Percentiles rank a stretch among this genome's conserved stretches.
Conservation (phyloP, 2,113 vertebrate genomes). For the Haplochromis vanheusdeni region DNA sequence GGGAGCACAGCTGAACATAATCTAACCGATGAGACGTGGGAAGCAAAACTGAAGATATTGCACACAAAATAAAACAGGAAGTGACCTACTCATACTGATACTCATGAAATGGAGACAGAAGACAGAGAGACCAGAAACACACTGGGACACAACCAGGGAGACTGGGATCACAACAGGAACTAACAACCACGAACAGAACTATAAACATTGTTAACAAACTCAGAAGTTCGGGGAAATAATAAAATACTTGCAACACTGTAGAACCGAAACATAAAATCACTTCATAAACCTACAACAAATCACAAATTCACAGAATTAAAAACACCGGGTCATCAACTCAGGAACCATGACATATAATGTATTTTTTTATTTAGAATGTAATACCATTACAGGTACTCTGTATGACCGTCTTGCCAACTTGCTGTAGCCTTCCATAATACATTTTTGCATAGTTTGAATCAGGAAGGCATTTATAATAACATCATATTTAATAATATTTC, state of each 20-base stretch:
- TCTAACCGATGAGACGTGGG: neutral
- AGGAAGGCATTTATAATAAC: neutral
- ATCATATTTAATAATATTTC: neutral
- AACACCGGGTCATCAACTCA: neutral
- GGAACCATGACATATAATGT: neutral
- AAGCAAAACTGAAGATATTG: neutral
- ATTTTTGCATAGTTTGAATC: neutral
- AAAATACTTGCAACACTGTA: neutral
- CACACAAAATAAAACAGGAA: neutral
- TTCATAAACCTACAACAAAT: neutral
- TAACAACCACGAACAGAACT: neutral
- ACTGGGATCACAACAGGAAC: neutral
- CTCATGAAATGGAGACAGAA: neutral
- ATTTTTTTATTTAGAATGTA: neutral
- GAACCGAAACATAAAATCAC: neutral
- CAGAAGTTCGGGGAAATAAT: neutral
- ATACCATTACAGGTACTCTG: neutral
- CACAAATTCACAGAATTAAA: neutral
- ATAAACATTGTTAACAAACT: neutral
- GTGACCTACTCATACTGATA: neutral
- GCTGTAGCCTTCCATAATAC: neutral
- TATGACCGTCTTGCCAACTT: neutral
- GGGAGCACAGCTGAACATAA: neutral
- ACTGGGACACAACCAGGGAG: neutral
- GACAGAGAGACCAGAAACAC: neutral